Base-by-base conservation (phyloP, 2,797 vertebrate genomes). In the Ptychobarbus kaznakovi region DNA sequence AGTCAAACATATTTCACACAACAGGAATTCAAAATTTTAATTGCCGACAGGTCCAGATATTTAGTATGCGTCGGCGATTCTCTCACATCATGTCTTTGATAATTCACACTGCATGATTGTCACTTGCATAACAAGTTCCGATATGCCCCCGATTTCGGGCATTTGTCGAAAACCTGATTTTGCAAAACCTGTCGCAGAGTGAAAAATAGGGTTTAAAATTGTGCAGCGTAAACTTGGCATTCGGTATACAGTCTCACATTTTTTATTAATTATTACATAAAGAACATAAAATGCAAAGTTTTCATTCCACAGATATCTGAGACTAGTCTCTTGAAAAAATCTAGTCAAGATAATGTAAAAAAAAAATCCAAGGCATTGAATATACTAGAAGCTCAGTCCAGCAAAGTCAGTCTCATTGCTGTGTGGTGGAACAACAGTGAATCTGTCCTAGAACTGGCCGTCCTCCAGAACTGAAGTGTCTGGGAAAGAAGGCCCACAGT, bases 331-430 rank as follows among this genome's bases (percentile, higher is more conserved):
- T 61, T 63, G 20, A 51, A 81, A n/a, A 69, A n/a, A 35, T 68
- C 22, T 51, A n/a, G 65, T 68, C 65, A 51, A 69, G 65, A 69
- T 3, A 6, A n/a, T 51, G 46, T 32, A 16, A 20, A 28, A 63
- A n/a, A n/a, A n/a, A 46, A 35, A 25, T 81, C 28, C 7, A 28
- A 72, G 1, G 49, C 9, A 40, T 81, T 25, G 32, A 56, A 13
- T 49, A 63, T 42, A 84, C 66, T 58, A 58, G 18, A 61, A 84
- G 25, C 80, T 63, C 86, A 32, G 86, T 89, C 90, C 87, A 86
- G 82, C 82, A 87, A 89, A 86, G 70, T 69, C 32, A 65, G 77
- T n/a, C n/a, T 58, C 56, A 6, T 63, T 8, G 42, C 53, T 46
- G 40, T 84, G 25, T 69, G 42, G 16, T 78, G n/a, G 49, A 70